phyloP scores from a whole-genome alignment of 2,888 invertebrate species.

The Tiliacea citrago region DNA sequence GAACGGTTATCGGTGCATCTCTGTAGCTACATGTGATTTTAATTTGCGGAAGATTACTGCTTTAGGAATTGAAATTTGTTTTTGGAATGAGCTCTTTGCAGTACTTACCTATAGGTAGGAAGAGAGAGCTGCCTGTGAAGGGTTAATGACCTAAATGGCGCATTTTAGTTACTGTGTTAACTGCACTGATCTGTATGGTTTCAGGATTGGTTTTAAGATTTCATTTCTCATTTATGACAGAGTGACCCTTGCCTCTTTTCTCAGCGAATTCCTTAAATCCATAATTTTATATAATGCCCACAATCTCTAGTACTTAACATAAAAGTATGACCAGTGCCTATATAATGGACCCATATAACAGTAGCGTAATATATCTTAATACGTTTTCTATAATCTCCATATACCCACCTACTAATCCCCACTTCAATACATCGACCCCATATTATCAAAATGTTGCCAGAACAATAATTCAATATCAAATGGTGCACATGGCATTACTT shows the following conservation, averaged over 20 bases:
- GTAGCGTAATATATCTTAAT: conserved; percentile 8
- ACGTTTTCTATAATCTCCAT: conserved; percentile 36
- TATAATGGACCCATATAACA: not conserved
- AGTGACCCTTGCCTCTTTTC: not conserved
- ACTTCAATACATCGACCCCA: conserved; percentile 56
- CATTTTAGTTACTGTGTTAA: not conserved
- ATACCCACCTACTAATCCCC: conserved; percentile 48
- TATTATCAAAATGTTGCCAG: conserved; percentile 69
- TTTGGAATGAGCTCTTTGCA: conserved; percentile 41
- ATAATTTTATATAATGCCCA: too few species aligned
- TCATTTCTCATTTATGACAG: not conserved
- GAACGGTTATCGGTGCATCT: conserved; percentile 65
- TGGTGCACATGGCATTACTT: conserved; percentile 86
- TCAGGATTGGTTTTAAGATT: not conserved
- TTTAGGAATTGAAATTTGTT: conserved; percentile 48
- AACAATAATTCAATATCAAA: conserved; percentile 75
- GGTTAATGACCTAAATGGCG: conserved; percentile 2
- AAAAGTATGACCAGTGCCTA: not conserved
- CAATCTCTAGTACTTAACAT: not conserved
- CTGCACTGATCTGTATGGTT: not conserved
- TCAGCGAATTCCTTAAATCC: not conserved
- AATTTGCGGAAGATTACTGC: conserved; percentile 55
- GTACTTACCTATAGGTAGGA: not conserved
- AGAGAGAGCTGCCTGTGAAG: not conserved
- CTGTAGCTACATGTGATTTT: conserved; percentile 57